A percentile compares a stretch with the other conserved stretches of the same genome.
Conservation (phyloP, 2,113 vertebrate species). For the Atractosteus spatula region DNA sequence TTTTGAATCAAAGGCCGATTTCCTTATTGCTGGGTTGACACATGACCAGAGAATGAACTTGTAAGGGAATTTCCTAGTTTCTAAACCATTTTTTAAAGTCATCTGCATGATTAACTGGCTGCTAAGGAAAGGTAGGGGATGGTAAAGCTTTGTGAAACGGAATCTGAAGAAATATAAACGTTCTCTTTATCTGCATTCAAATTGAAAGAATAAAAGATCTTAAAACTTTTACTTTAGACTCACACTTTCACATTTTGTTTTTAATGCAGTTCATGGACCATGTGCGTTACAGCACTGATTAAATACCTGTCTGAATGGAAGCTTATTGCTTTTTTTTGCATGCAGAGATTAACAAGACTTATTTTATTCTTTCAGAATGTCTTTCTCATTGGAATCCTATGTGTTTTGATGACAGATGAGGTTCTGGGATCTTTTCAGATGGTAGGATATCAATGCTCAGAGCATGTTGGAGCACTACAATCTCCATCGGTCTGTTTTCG, state of each 20-base stretch:
- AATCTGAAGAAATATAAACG: not conserved
- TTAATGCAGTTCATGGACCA: not conserved
- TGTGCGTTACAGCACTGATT: not conserved
- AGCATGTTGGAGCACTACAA: not conserved
- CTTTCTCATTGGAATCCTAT: constrained; percentile 28
- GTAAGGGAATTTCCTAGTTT: constrained; percentile 2
- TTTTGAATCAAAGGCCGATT: not conserved
- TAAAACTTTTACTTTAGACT: not conserved
- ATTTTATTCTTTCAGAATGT: constrained; percentile 15
- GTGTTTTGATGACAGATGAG: constrained; percentile 13
- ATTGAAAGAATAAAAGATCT: not conserved
- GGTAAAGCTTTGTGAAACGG: not conserved
- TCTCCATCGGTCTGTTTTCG: not conserved
- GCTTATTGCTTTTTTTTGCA: constrained; percentile 24
- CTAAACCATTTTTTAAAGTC: not conserved
- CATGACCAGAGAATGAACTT: constrained; percentile 3
- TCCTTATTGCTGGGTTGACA: not conserved
- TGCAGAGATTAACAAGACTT: constrained; percentile 24
- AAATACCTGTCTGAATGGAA: not conserved
- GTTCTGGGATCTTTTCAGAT: constrained; percentile 11
- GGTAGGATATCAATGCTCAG: not conserved
- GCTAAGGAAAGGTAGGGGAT: not conserved
- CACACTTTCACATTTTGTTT: not conserved
- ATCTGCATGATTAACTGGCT: not conserved
- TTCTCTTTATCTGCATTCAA: not conserved